Base-by-base conservation (phyloP, 2,113 vertebrate species). In the Sander vitreus region DNA sequence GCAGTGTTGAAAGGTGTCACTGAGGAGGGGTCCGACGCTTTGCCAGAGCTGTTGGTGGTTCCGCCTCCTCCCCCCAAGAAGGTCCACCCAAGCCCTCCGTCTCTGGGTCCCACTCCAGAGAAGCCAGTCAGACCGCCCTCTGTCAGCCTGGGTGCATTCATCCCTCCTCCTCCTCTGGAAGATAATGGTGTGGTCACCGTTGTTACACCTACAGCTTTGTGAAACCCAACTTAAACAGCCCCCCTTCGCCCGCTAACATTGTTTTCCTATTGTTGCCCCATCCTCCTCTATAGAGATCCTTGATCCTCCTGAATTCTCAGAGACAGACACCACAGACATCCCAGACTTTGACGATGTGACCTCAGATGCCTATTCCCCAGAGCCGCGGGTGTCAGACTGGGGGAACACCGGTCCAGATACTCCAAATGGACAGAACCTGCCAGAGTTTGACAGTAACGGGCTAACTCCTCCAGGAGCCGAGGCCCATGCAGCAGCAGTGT, bases 71-170 rank as follows among this genome's bases (percentile, higher is more conserved):
- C 84, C 39, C 94, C 94, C 43, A 95, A 67, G 3, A 96, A 91
- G 83, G 39, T 78, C 50, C 89, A 95, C 43, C 94, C 94, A 62
- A 70, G 94, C 7, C 12, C 71, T 0, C 65, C 83, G 10, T 85
- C 75, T 54, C 89, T 93, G 69, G 94, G 90, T 51, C 84, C 86
- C 10, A 81, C 95, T 67, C 96, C 96, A 62, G 23, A 54, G 47
- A 97, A 97, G 81, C 96, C 95, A 1, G 33, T 53, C 1, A 95
- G 90, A 59, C 95, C 92, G n/a, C 88, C 80, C 0, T 54, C n/a
- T 0, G 75, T 94, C 69, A 84, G 93, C 68, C 89, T 96, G 27
- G 78, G 6, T 66, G 12, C 84, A 3, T 57, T 79, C 53, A 76
- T 53, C 50, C 63, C 80, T 51, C 62, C 65, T 62, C 47, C 79